These are phyloP conservation scores for Eupithecia inturbata DNA, from an alignment of 2,888 invertebrate genomes.

Conservation along the genomic window DNA sequence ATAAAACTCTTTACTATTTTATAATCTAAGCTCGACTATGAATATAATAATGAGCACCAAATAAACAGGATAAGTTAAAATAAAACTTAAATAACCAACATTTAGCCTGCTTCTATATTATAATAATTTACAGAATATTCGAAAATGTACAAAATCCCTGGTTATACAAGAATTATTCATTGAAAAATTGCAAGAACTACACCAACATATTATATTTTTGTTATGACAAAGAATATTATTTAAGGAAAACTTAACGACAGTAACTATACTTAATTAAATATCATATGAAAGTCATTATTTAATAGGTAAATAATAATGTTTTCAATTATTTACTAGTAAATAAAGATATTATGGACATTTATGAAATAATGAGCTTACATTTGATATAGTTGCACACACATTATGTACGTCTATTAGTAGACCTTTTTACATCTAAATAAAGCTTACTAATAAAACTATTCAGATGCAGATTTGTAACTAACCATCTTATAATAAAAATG, in stretches of 20 bases:
- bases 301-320: not conserved
- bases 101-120: slow-evolving; percentile 23
- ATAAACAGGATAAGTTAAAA: slow-evolving; percentile 16
- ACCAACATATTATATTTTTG: not conserved
- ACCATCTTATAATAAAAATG: no score
- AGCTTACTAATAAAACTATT: slow-evolving; percentile 29
- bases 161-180: not conserved
- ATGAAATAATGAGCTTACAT: not conserved
- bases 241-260: not conserved
- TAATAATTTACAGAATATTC: not conserved
- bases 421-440: slow-evolving; percentile 13
- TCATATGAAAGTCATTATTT: not conserved
- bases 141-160: not conserved
- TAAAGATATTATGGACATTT: slow-evolving; percentile 1
- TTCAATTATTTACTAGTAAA: not conserved
- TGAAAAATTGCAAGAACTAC: not conserved
- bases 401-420: not conserved
- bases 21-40: slow-evolving; percentile 34
- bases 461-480: slow-evolving; percentile 14
- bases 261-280: not conserved
- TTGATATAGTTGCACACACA: not conserved
- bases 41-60: slow-evolving; percentile 27
- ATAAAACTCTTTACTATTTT: slow-evolving; percentile 22
- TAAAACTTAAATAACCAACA: slow-evolving; percentile 1
- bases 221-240: not conserved